Evolutionary conservation across 2,797 vertebrate species (phyloP).

Genomic region (Fratercula arctica): DNA sequence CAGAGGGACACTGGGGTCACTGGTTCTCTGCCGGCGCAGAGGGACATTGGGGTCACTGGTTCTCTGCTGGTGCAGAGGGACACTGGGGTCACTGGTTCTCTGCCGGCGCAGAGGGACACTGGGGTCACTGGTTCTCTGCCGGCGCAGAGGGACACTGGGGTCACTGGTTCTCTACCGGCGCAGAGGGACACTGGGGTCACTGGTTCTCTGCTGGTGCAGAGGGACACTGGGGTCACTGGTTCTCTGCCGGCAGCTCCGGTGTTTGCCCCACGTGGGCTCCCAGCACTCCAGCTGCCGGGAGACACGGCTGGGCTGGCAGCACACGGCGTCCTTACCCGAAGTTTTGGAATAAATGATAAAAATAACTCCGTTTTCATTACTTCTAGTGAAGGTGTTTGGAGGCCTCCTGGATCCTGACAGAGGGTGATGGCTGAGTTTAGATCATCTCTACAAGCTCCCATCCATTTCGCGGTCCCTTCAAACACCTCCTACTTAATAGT

Average conservation of each 20-base stretch:
- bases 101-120: too few species aligned
- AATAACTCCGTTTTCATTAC: neutral
- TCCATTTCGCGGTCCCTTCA: neutral
- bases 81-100: too few species aligned
- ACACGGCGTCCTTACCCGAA: fast-evolving
- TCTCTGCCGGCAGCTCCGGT: neutral
- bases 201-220: too few species aligned
- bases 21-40: fast-evolving
- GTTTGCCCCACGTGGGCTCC: fast-evolving
- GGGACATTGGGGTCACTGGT: neutral
- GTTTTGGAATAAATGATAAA: neutral
- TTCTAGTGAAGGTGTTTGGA: neutral
- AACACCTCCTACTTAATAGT: neutral
- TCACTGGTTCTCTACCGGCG: too few species aligned
- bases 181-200: too few species aligned
- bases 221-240: too few species aligned
- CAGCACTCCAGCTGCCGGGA: too few species aligned
- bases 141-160: too few species aligned
- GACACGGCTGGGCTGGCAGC: neutral
- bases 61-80: neutral
- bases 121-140: too few species aligned
- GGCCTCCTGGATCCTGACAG: neutral
- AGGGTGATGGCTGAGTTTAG: neutral
- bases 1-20: too few species aligned
- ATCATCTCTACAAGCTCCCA: neutral